phyloP scores from a whole-genome alignment of 2,888 invertebrate genomes.

The Eubasilissa splendida region DNA sequence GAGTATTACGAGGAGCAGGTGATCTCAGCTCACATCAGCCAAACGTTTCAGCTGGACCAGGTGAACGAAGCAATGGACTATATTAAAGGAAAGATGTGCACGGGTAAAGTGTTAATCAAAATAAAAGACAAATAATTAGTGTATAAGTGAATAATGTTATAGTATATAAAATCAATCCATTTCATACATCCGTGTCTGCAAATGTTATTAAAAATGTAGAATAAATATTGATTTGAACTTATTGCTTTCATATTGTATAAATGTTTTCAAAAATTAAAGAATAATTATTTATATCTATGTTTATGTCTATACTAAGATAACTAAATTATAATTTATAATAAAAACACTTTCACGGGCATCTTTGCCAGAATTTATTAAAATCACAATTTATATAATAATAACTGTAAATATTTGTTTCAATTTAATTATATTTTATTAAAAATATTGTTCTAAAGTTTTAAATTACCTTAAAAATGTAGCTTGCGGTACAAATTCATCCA shows the following conservation, averaged over 20 bases:
- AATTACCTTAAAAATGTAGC: constrained; percentile 45
- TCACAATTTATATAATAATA: constrained; percentile 48
- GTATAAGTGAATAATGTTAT: constrained; percentile 44
- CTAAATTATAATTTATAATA: constrained; percentile 47
- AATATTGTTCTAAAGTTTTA: constrained; percentile 52
- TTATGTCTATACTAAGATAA: constrained; percentile 35
- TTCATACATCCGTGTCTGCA: constrained; percentile 41
- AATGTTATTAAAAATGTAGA: constrained; percentile 48
- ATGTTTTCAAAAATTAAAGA: constrained; percentile 38
- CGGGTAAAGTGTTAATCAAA: constrained; percentile 75
- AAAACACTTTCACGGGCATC: constrained; percentile 41
- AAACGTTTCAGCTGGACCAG: constrained; percentile 71
- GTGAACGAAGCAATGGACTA: constrained; percentile 76
- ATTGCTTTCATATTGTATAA: constrained; percentile 47
- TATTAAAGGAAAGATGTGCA: constrained; percentile 72
- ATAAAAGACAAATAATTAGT: constrained; percentile 60
- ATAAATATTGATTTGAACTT: constrained; percentile 49
- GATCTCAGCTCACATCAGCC: constrained; percentile 74
- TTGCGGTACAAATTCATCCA: constrained; percentile 43
- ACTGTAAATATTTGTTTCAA: constrained; percentile 51
- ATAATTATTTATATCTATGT: constrained; percentile 35
- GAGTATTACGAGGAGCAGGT: constrained; percentile 75
- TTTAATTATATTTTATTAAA: constrained; percentile 47
- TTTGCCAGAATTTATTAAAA: constrained; percentile 47
- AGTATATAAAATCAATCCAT: constrained; percentile 44